Base-by-base conservation (phyloP, 2,797 vertebrate genomes). In the Emydoidea blandingii region DNA sequence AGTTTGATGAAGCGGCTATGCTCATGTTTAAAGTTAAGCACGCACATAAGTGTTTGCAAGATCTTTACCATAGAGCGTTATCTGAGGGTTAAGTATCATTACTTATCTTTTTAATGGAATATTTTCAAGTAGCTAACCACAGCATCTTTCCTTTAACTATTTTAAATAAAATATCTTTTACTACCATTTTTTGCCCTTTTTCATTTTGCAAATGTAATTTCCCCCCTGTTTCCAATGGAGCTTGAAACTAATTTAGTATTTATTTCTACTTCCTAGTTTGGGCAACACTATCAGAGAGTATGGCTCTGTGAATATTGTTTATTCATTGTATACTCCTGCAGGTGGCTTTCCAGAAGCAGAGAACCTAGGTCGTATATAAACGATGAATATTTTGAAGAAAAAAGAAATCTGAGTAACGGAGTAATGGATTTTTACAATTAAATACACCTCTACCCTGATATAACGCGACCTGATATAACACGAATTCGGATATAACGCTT, bases 211-310 rank as follows among this genome's bases (percentile, higher is more conserved):
- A 93, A 96, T 88, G 79, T 5, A 74, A 44, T 56, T 4, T 18
- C 86, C 82, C 80, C 19, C 12, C 0, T 0, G 18, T 86, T 95
- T 86, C 50, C 83, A 88, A 10, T 19, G 53, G 50, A 92, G 47
- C 41, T 87, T 94, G 79, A 95, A 96, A 94, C 86, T 6, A 76
- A 0, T 56, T 94, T 92, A 68, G 4, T 79, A 91, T 89, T 54
- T 91, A 72, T 72, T 72, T 41, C 10, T 41, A 29, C 15, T 49
- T 27, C 53, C 19, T 29, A 7, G 65, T 89, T 94, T 41, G 37
- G n/a, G 37, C 19, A 72, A 37, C 37, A 57, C 8, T 37, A 29
- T 56, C 23, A 81, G 2, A 79, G 95, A 31, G 4, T 86, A 74
- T 29, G 19, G 10, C 9, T 88, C 12, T 68, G 12, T 88, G 31